Evolutionary conservation across 1,140 invertebrate genomes (phyloP).

Genomic region (Pantala flavescens): DNA sequence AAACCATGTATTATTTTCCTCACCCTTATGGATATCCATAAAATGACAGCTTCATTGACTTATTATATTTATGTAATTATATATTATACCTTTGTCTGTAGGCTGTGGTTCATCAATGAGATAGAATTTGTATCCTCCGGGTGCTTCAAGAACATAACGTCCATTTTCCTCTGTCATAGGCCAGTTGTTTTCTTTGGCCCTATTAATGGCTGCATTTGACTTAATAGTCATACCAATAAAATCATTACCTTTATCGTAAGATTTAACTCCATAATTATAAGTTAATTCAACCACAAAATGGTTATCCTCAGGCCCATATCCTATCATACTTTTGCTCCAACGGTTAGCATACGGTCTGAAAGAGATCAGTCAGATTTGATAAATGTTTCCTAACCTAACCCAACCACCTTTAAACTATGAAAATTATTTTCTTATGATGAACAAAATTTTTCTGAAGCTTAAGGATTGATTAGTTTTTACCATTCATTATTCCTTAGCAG

Average conservation of each 20-base stretch:
- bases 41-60: too few species aligned
- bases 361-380: conserved; percentile 23
- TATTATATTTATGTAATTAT: too few species aligned
- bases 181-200: conserved; percentile 56
- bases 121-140: conserved; percentile 84
- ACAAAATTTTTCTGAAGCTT: conserved; percentile 13
- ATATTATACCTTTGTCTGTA: conserved; percentile 44
- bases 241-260: conserved; percentile 78
- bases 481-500: too few species aligned
- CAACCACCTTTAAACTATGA: conserved; percentile 15
- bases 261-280: conserved; percentile 89
- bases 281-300: conserved; percentile 96
- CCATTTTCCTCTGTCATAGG: conserved; percentile 51
- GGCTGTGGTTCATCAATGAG: conserved; percentile 60
- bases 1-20: too few species aligned
- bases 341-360: conserved; percentile 86
- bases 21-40: too few species aligned
- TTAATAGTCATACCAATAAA: conserved; percentile 77
- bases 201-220: conserved; percentile 61
- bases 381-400: neutral
- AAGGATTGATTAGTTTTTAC: too few species aligned
- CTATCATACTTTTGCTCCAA: conserved; percentile 99
- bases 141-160: conserved; percentile 53
- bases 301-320: conserved; percentile 88
- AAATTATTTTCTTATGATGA: conserved; percentile 17